phyloP scores from a whole-genome alignment of 2,888 invertebrate species.

The Cerceris rybyensis region DNA sequence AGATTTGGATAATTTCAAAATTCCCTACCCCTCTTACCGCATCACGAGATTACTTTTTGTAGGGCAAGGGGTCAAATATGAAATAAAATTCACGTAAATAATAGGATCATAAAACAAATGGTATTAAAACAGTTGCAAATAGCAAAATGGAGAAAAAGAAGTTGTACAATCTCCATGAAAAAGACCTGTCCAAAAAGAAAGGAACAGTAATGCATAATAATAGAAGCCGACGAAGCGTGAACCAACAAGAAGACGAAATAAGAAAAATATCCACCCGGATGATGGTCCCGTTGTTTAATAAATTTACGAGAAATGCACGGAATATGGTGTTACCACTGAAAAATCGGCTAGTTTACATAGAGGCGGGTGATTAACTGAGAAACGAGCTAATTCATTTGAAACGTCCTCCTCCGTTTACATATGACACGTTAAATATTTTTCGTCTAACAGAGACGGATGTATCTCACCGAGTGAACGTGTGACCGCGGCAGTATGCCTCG shows the following conservation, averaged over 20 bases:
- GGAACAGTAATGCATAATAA: no score
- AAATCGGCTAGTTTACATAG: neutral
- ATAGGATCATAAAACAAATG: no score
- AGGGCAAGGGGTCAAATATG: no score
- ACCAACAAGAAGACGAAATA: neutral
- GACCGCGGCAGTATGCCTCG: slow-evolving; percentile 15
- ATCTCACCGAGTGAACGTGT: neutral
- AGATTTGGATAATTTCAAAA: no score
- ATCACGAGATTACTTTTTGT: no score
- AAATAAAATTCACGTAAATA: no score
- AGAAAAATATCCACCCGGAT: neutral
- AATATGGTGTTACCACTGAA: neutral
- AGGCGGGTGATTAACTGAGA: slow-evolving; percentile 16
- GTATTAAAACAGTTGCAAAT: no score
- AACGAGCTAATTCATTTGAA: slow-evolving; percentile 12
- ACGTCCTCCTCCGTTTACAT: neutral
- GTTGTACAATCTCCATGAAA: no score
- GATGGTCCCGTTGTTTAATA: neutral
- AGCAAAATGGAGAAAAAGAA: no score
- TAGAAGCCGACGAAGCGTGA: neutral
- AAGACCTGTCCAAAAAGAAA: no score
- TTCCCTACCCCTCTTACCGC: no score
- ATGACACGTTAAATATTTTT: neutral
- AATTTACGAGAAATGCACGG: neutral
- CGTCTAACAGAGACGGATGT: slow-evolving; percentile 4